phyloP scores from a whole-genome alignment of 2,888 invertebrate species.

The Fissipunctia ypsillon region DNA sequence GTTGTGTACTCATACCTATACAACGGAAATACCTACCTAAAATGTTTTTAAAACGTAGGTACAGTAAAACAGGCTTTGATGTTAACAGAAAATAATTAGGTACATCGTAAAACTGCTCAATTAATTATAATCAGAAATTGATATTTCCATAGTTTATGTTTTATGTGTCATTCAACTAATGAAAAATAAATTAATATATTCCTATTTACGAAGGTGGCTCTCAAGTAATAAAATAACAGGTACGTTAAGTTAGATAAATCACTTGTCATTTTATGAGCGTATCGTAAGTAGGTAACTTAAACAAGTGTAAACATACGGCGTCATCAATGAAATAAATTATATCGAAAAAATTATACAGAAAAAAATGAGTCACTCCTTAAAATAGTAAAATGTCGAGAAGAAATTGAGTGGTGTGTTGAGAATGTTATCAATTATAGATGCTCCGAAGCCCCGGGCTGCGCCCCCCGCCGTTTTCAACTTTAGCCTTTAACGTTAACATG shows the following conservation, averaged over 20 bases:
- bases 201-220: slow-evolving; percentile 34
- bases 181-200: slow-evolving; percentile 46
- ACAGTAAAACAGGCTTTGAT: slow-evolving; percentile 25
- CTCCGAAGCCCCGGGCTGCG: slow-evolving; percentile 65
- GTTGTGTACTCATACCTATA: background rate
- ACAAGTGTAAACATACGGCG: slow-evolving; percentile 57
- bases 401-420: slow-evolving; percentile 82
- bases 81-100: slow-evolving; percentile 38
- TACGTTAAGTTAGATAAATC: slow-evolving; percentile 49
- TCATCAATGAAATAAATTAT: slow-evolving; percentile 66
- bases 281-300: slow-evolving; percentile 52
- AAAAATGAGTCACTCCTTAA: slow-evolving; percentile 76
- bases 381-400: slow-evolving; percentile 81
- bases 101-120: slow-evolving; percentile 43
- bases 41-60: slow-evolving; percentile 5
- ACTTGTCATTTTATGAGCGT: slow-evolving; percentile 47
- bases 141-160: slow-evolving; percentile 46
- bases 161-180: slow-evolving; percentile 46
- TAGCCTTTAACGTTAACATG: slow-evolving; percentile 66
- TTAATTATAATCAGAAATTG: slow-evolving; percentile 54
- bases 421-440: slow-evolving; percentile 87
- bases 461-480: slow-evolving; percentile 75
- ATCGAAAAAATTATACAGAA: slow-evolving; percentile 67
- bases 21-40: background rate
- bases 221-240: slow-evolving; percentile 38